Evolutionary conservation across 2,888 invertebrate species (phyloP).

Genomic region (Thera obeliscata): DNA sequence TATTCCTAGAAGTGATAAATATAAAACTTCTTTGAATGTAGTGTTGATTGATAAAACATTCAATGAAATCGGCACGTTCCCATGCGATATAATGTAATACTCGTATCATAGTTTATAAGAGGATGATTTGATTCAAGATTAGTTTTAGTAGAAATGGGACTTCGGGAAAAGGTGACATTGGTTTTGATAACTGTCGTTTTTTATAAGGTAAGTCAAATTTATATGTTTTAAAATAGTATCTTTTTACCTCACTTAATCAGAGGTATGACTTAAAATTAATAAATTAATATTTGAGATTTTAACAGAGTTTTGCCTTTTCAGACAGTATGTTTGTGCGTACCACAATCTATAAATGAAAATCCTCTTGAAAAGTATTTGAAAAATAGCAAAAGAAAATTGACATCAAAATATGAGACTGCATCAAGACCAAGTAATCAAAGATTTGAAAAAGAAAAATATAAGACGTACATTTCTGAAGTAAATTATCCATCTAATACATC

Average conservation of each 20-base stretch:
- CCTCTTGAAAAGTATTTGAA: conserved; percentile 28
- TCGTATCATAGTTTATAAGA: conserved; percentile 45
- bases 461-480: conserved; percentile 55
- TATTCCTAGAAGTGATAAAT: background rate
- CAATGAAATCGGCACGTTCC: conserved; percentile 41
- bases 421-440: conserved; percentile 30
- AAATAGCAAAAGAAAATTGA: conserved; percentile 3
- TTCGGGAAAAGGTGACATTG: conserved; percentile 59
- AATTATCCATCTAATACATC: conserved; percentile 50
- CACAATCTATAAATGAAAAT: conserved; percentile 42
- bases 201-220: conserved; percentile 51
- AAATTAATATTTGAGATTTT: too few relatives aligned
- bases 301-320: conserved; percentile 43
- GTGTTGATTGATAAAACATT: conserved; percentile 13
- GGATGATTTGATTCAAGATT: conserved; percentile 27
- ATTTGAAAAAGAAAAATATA: conserved; percentile 35
- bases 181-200: conserved; percentile 45
- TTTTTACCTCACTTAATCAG: too few relatives aligned
- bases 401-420: conserved; percentile 7
- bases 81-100: conserved; percentile 31
- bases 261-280: too few relatives aligned
- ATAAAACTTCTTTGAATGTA: conserved; percentile 5
- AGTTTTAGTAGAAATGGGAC: conserved; percentile 56
- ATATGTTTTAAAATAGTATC: background rate
- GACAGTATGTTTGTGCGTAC: conserved; percentile 51